Base-by-base conservation (phyloP, 2,888 invertebrate species). In the Phasia obesa region DNA sequence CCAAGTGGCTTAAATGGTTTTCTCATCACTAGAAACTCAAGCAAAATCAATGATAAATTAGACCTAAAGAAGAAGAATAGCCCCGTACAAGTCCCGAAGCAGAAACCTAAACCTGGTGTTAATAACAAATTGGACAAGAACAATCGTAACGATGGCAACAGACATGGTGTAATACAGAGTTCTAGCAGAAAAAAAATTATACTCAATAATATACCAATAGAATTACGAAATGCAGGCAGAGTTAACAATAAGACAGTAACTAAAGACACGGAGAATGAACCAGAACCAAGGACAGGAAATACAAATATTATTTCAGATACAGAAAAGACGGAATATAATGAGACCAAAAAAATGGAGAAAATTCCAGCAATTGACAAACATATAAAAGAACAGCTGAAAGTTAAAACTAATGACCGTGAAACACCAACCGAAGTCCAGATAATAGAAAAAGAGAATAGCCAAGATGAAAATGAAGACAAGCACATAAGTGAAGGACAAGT, bases 41-140 rank as follows among this genome's bases (percentile, higher is more conserved):
- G 87, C n/a, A 91, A 90, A 81, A 92, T 94, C 59, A 93, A 93
- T 86, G 94, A 94, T 89, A 94, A 94, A 92, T 92, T 94, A 71
- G 94, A 94, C 92, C 92, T 94, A 0, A 87, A 87, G 83, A 88
- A 88, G 4, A 90, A 92, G 90, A 64, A 90, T 88, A 86, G 91
- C 87, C 74, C 90, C 88, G 71, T 90, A 90, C 80, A 91, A 90
- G 85, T 91, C 7, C 83, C 84, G 2, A 81, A 83, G 88, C 85
- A 85, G 0, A 88, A 88, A 55, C 86, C 88, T 0, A 75, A 85
- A 3, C 84, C 73, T 6, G 88, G 88, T 0, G 85, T 91, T 4
- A 88, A 82, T 71, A 91, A 90, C 74, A 91, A 91, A 85, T 84
- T 91, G 38, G 90, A 90, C 84, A 89, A 89, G 38, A 71, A 84